Conservation (phyloP, 2,113 vertebrate genomes). For the Scytalopus superciliaris region DNA sequence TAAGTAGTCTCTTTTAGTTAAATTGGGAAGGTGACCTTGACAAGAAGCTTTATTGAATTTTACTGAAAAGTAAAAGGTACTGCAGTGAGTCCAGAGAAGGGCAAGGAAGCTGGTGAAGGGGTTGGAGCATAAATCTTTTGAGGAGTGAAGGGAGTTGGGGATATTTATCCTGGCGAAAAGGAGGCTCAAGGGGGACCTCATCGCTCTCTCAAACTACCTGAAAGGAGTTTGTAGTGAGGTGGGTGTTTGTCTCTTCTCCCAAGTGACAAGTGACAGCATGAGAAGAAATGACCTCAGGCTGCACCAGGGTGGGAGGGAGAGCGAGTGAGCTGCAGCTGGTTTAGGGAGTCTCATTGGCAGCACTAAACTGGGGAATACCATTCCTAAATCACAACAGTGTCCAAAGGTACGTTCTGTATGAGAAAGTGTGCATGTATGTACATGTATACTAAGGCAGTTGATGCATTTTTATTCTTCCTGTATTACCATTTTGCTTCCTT, state of each 20-base stretch:
- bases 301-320: accelerated
- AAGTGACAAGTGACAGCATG: neutral
- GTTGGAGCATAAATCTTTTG: neutral
- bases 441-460: neutral
- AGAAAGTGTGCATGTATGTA: neutral
- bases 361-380: neutral
- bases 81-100: neutral
- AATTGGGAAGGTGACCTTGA: neutral
- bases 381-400: neutral
- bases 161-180: neutral
- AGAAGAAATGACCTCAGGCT: neutral
- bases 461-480: neutral
- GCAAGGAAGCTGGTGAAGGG: neutral
- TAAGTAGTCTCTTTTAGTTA: neutral
- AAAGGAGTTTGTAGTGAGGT: neutral
- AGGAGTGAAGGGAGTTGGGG: neutral
- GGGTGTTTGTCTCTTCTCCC: neutral
- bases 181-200: neutral
- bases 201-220: neutral
- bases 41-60: neutral
- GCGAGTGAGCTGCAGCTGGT: neutral
- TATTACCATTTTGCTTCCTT: neutral
- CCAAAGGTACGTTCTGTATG: accelerated
- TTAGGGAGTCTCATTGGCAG: neutral
- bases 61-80: neutral